Evolutionary conservation across 35 echinoderm and acorn worm genomes (phyloP).

Genomic region (Nesometra sesokonis): DNA sequence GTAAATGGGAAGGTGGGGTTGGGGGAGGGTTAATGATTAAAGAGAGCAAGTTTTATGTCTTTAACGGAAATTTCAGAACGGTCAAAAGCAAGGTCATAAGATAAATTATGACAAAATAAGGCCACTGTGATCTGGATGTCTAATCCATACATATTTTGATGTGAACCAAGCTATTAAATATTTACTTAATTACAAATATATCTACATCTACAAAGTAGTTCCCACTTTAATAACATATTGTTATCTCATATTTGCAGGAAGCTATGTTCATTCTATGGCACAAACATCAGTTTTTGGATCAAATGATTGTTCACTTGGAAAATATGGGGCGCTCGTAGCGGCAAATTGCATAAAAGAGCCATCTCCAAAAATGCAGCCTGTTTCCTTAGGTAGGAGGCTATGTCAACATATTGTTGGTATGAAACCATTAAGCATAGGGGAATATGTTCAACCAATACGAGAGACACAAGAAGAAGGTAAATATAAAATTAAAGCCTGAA

Average conservation of each 20-base stretch:
- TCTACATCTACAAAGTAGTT: too few relatives aligned
- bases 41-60: too few relatives aligned
- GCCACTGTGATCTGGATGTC: too few relatives aligned
- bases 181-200: too few relatives aligned
- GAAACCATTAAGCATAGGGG: conserved; percentile 80
- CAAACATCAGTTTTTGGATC: background rate
- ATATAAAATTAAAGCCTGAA: background rate
- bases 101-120: too few relatives aligned
- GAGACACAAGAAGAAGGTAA: background rate
- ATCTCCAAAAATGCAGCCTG: conserved; percentile 17
- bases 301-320: conserved; percentile 52
- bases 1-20: too few relatives aligned
- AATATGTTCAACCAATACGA: conserved; percentile 39
- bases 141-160: too few relatives aligned
- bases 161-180: too few relatives aligned
- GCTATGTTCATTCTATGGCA: conserved; percentile 59
- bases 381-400: conserved; percentile 50
- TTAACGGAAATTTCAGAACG: too few relatives aligned
- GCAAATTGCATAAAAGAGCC: conserved; percentile 38
- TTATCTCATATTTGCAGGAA: conserved; percentile 20
- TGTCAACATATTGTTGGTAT: conserved; percentile 97
- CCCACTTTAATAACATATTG: too few relatives aligned
- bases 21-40: too few relatives aligned
- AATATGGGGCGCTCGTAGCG: conserved; percentile 65
- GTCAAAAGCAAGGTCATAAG: too few relatives aligned